These are phyloP conservation scores for Eristalis pertinax DNA, from an alignment of 2,888 invertebrate species.

Conservation along the genomic window DNA sequence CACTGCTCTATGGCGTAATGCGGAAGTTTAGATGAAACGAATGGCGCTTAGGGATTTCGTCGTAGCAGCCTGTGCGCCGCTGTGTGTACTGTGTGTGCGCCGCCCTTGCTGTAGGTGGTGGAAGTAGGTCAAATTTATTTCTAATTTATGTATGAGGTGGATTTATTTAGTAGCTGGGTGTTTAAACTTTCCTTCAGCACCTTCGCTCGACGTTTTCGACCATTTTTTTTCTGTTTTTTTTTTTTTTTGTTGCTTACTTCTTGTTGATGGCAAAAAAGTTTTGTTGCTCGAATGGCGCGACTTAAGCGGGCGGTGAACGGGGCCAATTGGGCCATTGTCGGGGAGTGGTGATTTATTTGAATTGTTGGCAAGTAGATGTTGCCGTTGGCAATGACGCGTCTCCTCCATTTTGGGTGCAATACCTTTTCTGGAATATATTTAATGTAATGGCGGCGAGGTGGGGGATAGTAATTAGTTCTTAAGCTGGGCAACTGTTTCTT, in stretches of 20 bases:
- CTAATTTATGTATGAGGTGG: constrained; percentile 69
- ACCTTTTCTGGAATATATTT: not conserved
- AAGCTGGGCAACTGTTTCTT: not conserved
- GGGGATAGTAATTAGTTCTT: not conserved
- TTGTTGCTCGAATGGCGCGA: constrained; percentile 30
- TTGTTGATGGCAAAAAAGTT: not conserved
- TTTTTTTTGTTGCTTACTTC: not conserved
- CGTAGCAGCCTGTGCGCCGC: not conserved
- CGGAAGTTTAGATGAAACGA: constrained; percentile 69
- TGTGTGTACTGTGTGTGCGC: not conserved
- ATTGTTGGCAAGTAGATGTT: not conserved
- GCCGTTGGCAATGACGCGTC: not conserved
- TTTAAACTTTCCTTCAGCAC: constrained; percentile 32
- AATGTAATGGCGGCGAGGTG: not conserved
- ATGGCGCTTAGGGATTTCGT: constrained; percentile 59
- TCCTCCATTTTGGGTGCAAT: not conserved
- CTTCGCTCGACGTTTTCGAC: not conserved
- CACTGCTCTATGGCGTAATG: constrained; percentile 53
- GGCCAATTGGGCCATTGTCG: constrained; percentile 39
- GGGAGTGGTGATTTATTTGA: constrained; percentile 19
- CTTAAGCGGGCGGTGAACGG: not conserved
- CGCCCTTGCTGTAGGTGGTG: constrained; percentile 42
- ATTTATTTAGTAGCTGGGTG: constrained; percentile 57
- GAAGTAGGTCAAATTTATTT: constrained; percentile 64
- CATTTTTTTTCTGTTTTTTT: not conserved